Base-by-base conservation (phyloP, 2,113 vertebrate species). In the Silurus meridionalis region DNA sequence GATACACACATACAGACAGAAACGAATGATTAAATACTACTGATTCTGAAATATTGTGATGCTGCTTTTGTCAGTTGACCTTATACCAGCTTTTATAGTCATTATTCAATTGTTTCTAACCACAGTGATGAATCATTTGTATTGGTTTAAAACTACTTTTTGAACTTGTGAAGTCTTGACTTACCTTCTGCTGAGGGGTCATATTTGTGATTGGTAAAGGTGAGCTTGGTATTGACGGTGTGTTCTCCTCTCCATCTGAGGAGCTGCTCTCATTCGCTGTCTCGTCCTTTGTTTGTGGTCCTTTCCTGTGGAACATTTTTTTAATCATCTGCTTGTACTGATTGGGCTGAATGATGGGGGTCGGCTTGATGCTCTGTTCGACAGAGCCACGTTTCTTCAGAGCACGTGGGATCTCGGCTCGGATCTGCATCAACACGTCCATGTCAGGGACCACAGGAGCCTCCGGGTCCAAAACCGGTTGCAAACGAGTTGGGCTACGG, bases 401-500 rank as follows among this genome's bases (percentile, higher is more conserved):
- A 0, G 97, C 95, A 2, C 97, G 93, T 0, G 97, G 97, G 82
- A 98, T 96, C 87, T 97, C 96, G 0, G 96, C 94, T 53, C 97
- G 93, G n/a, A 97, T 93, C 0, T 95, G 94, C 0, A 97, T 93
- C 78, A 97, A 87, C 85, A 97, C 96, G 89, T 96, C 95, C 15
- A 95, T 84, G 82, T 96, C 89, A 0, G 95, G 95, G 37, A 95
- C 93, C 0, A 90, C 90, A 58, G 95, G 95, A 0, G 93, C 93
- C 83, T 96, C 95, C 0, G 94, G 96, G 0, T 96, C 96, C 84
- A 97, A 91, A 0, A 97, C 92, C 0, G 97, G 97, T 87, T 97
- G 97, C 10, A 98, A 94, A 46, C 95, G 93, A 0, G 97, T 97
- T 82, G 97, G 97, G 88, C 97, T 98, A 28, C 97, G 95, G 6